Percentiles rank a stretch among this genome's conserved stretches.
These are phyloP conservation scores for Agrochola circellaris DNA, from an alignment of 2,888 invertebrate genomes.

Conservation along the genomic window DNA sequence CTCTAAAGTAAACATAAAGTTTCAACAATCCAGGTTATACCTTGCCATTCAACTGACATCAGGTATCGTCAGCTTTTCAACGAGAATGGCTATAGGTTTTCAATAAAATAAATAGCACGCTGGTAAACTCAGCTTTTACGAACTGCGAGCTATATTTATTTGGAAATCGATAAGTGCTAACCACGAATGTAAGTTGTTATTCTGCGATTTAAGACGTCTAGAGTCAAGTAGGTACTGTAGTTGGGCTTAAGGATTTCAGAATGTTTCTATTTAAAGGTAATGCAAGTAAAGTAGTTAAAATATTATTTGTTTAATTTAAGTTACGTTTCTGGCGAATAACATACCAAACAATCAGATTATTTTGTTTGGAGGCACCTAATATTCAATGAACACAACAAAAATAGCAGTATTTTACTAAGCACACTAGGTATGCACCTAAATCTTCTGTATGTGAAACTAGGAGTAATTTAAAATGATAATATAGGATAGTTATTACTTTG, in stretches of 20 bases:
- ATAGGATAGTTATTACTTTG: not conserved
- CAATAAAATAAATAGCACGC: slow-evolving; percentile 60
- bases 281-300: not conserved
- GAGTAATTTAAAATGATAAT: not conserved
- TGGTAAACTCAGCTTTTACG: slow-evolving; percentile 53
- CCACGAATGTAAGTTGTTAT: slow-evolving; percentile 32
- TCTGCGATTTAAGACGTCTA: not conserved
- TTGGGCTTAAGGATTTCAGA: not conserved
- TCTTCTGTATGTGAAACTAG: not conserved
- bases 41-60: slow-evolving; percentile 29
- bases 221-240: slow-evolving; percentile 1
- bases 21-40: slow-evolving; percentile 30
- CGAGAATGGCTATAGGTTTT: slow-evolving; percentile 55
- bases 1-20: slow-evolving; percentile 40
- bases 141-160: slow-evolving; percentile 54
- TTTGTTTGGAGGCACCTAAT: not conserved
- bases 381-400: not conserved
- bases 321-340: not conserved
- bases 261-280: not conserved
- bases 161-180: slow-evolving; percentile 43
- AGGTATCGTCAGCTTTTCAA: slow-evolving; percentile 56
- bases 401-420: not conserved
- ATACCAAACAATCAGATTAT: not conserved
- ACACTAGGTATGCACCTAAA: too few species aligned
- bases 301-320: not conserved